A percentile compares a stretch with the other conserved stretches of the same genome.
Evolutionary conservation across 2,113 vertebrate species (phyloP).

Genomic region (Gallinago paraguaiae): DNA sequence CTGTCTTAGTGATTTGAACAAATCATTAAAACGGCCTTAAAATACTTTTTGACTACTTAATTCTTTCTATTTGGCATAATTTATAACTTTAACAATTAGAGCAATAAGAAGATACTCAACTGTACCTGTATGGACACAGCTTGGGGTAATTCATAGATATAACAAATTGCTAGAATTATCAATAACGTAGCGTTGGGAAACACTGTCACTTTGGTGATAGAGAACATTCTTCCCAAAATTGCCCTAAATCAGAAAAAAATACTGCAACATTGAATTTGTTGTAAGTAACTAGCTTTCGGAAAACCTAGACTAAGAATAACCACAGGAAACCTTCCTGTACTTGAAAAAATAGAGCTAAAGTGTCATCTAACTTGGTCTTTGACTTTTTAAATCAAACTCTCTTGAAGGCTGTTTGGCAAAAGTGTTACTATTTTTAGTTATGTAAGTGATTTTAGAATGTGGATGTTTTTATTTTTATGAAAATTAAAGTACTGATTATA

Average conservation of each 20-base stretch:
- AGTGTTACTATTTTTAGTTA: neutral
- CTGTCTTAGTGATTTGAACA: neutral
- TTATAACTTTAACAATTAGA: neutral
- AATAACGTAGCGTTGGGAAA: neutral
- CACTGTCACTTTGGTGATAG: neutral
- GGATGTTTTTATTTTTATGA: neutral
- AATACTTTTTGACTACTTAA: slow-evolving; percentile 21
- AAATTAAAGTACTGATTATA: neutral
- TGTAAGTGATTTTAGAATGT: neutral
- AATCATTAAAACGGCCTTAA: slow-evolving; percentile 27
- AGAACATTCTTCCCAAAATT: neutral
- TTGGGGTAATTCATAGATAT: neutral
- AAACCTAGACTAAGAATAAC: neutral
- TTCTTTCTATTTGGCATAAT: neutral
- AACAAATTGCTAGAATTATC: neutral
- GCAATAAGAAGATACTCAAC: slow-evolving; percentile 11
- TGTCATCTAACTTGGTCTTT: neutral
- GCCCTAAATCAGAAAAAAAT: neutral
- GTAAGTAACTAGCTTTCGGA: neutral
- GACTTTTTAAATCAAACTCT: neutral
- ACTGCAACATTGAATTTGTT: neutral
- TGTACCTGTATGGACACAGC: neutral
- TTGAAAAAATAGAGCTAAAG: neutral
- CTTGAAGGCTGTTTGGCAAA: neutral
- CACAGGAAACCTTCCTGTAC: neutral